These are phyloP conservation scores for Pyxicephalus adspersus DNA, from an alignment of 2,113 vertebrate species.

Conservation along the genomic window DNA sequence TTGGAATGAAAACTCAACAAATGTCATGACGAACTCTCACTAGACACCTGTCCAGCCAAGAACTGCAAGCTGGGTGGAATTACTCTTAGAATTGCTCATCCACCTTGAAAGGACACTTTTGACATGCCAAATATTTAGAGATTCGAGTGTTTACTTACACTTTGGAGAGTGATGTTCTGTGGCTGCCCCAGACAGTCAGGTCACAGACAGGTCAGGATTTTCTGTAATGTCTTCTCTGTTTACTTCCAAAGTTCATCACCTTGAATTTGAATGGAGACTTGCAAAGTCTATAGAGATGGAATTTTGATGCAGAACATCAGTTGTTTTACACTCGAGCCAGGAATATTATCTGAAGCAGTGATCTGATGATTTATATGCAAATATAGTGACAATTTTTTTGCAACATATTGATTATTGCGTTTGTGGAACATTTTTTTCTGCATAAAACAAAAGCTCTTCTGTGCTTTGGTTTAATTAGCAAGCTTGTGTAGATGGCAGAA, in stretches of 20 bases:
- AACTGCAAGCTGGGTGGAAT: neutral
- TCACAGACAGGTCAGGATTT: constrained; percentile 30
- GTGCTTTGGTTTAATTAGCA: neutral
- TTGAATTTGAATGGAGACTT: neutral
- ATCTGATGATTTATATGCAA: neutral
- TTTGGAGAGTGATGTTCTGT: constrained; percentile 12
- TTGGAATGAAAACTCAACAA: too few relatives aligned
- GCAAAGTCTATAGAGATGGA: neutral
- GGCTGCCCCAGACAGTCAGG: constrained; percentile 20
- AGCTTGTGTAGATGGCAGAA: too few relatives aligned
- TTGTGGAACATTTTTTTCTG: neutral
- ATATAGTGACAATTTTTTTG: neutral
- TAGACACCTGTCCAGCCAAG: neutral
- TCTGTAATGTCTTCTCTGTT: constrained; percentile 11
- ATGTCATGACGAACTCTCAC: neutral
- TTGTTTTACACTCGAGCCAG: neutral
- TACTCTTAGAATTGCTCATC: neutral
- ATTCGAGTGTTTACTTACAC: constrained; percentile 13
- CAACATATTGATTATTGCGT: neutral
- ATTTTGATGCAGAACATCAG: neutral
- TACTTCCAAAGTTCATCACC: constrained; percentile 11
- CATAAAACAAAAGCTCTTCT: neutral
- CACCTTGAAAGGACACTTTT: neutral
- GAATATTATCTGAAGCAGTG: neutral
- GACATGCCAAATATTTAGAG: constrained; percentile 8